Conservation (phyloP, 2,113 vertebrate genomes). For the Etheostoma cragini region DNA sequence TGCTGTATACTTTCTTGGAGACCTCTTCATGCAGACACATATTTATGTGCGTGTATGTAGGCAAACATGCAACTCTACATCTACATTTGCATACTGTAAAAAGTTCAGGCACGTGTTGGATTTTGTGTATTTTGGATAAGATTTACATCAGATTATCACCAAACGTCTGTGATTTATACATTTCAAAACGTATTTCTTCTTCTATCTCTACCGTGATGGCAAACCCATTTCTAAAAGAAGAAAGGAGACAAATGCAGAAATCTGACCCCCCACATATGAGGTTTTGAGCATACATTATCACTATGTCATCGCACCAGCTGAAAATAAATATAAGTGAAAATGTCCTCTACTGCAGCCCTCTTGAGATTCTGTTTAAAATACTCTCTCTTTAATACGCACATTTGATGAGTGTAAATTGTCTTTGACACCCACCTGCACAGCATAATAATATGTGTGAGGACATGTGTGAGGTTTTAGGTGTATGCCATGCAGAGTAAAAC, state of each 20-base stretch:
- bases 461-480: constrained; percentile 44
- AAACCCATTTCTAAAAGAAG: constrained; percentile 2
- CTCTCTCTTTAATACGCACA: constrained; percentile 5
- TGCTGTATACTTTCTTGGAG: background rate
- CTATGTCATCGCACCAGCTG: background rate
- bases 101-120: background rate
- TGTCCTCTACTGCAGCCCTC: constrained; percentile 7
- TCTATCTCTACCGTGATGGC: background rate
- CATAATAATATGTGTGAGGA: constrained; percentile 59
- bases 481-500: constrained; percentile 41
- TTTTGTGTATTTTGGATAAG: background rate
- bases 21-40: background rate
- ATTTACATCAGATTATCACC: background rate
- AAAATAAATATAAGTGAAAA: constrained; percentile 24
- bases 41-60: background rate
- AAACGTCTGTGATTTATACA: background rate
- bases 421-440: constrained; percentile 35
- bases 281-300: constrained; percentile 22
- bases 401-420: constrained; percentile 50
- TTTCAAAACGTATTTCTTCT: background rate
- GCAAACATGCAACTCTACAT: background rate
- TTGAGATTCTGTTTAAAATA: constrained; percentile 27
- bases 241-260: background rate
- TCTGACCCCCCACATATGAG: background rate
- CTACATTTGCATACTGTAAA: background rate